Evolutionary conservation across 92 coral and sea anemone species (phyloP).

Genomic region (Pocillopora meandrina): DNA sequence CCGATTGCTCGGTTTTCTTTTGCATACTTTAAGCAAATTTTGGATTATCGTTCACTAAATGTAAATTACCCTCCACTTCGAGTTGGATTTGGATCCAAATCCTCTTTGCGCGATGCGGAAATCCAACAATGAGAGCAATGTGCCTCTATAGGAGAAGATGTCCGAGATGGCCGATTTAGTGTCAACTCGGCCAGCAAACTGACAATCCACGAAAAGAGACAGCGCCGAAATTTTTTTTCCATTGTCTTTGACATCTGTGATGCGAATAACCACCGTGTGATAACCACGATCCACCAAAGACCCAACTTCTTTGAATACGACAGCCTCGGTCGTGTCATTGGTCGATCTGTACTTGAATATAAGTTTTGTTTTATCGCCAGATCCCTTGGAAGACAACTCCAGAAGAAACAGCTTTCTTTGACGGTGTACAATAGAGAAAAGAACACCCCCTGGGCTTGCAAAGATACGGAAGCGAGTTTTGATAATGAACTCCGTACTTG

Average conservation of each 20-base stretch:
- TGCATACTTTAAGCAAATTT: neutral
- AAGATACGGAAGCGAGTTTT: constrained; percentile 26
- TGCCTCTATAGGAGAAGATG: constrained; percentile 82
- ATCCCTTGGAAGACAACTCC: constrained; percentile 50
- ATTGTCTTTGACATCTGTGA: constrained; percentile 51
- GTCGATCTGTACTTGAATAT: constrained; percentile 64
- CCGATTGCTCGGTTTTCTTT: no score
- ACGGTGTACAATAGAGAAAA: constrained; percentile 71
- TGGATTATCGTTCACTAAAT: neutral
- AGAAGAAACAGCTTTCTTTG: constrained; percentile 54
- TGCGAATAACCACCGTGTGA: constrained; percentile 61
- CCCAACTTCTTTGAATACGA: constrained; percentile 51
- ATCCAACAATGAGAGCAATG: constrained; percentile 74
- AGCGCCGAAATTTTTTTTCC: constrained; percentile 68
- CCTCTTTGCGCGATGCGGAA: constrained; percentile 87
- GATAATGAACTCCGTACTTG: constrained; percentile 58
- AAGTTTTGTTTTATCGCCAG: constrained; percentile 46
- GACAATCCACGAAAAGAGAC: constrained; percentile 83
- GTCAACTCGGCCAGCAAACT: constrained; percentile 51
- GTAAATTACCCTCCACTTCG: constrained; percentile 71
- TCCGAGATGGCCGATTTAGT: constrained; percentile 66
- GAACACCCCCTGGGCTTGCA: constrained; percentile 33
- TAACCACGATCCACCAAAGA: constrained; percentile 45
- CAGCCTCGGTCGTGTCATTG: constrained; percentile 47
- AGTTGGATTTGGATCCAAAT: constrained; percentile 24